Conservation (phyloP, 2,888 invertebrate species). For the Argyresthia goedartella region DNA sequence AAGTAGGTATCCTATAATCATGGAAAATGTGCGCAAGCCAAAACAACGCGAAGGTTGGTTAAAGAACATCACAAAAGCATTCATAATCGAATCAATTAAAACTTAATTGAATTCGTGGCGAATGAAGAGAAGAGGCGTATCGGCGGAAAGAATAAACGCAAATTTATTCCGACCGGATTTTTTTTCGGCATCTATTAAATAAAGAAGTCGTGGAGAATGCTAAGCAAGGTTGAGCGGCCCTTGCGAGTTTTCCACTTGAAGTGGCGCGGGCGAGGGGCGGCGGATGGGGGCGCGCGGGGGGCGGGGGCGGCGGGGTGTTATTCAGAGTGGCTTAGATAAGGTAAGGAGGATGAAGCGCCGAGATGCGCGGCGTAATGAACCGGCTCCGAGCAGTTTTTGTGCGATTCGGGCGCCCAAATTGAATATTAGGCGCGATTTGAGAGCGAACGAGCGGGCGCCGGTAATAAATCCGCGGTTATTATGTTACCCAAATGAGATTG, state of each 20-base stretch:
- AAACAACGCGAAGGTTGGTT: background rate
- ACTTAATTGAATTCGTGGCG: constrained; percentile 40
- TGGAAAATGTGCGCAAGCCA: background rate
- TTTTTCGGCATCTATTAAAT: constrained; percentile 68
- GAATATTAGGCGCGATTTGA: constrained; percentile 69
- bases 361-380: constrained; percentile 69
- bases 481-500: constrained; percentile 66
- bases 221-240: constrained; percentile 69
- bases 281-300: constrained; percentile 16
- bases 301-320: constrained; percentile 42
- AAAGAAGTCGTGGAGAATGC: constrained; percentile 69
- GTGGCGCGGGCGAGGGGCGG: constrained; percentile 46
- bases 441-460: constrained; percentile 62
- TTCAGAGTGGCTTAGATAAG: constrained; percentile 68
- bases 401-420: constrained; percentile 65
- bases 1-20: too few species aligned
- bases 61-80: constrained; percentile 25
- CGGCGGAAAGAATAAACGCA: constrained; percentile 49
- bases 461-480: constrained; percentile 67
- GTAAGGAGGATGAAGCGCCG: constrained; percentile 68
- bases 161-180: constrained; percentile 64
- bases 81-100: constrained; percentile 14
- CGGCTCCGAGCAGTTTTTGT: constrained; percentile 66
- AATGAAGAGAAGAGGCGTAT: constrained; percentile 34
- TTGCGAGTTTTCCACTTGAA: constrained; percentile 68